Evolutionary conservation across 1,140 invertebrate genomes (phyloP).

Genomic region (Drosophila athabasca): DNA sequence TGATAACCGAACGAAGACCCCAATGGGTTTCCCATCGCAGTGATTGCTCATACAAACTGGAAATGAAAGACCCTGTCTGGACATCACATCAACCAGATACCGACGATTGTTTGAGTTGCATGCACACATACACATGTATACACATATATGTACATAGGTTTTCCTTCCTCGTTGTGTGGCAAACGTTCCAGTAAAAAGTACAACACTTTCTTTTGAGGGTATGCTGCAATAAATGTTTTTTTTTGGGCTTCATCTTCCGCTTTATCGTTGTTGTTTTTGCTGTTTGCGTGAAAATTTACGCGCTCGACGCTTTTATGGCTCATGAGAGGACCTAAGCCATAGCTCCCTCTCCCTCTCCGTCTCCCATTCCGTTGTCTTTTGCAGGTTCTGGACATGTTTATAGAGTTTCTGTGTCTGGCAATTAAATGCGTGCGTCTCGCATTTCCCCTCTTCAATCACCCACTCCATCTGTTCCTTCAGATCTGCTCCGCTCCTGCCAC

Average conservation of each 20-base stretch:
- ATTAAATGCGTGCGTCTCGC: conserved; percentile 30
- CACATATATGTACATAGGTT: no score
- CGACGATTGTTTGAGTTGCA: no score
- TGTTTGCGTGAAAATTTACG: conserved; percentile 42
- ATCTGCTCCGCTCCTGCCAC: neutral
- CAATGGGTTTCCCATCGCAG: no score
- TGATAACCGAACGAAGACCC: no score
- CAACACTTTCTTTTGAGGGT: neutral
- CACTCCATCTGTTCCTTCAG: neutral
- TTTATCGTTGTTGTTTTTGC: conserved; percentile 33
- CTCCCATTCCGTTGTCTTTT: conserved; percentile 29
- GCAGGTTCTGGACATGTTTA: conserved; percentile 38
- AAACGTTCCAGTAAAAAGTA: neutral
- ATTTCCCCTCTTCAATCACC: neutral
- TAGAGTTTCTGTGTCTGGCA: conserved; percentile 34
- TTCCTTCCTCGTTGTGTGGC: no score
- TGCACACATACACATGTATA: no score
- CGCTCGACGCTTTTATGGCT: conserved; percentile 52
- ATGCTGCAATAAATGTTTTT: conserved; percentile 29
- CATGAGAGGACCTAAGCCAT: conserved; percentile 38
- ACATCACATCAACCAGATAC: no score
- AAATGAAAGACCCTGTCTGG: no score
- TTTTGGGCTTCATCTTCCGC: conserved; percentile 16
- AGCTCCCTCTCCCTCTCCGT: neutral
- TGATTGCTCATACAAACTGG: no score